These are phyloP conservation scores for Mormyrus iriodes DNA, from an alignment of 2,113 vertebrate genomes.

Conservation along the genomic window DNA sequence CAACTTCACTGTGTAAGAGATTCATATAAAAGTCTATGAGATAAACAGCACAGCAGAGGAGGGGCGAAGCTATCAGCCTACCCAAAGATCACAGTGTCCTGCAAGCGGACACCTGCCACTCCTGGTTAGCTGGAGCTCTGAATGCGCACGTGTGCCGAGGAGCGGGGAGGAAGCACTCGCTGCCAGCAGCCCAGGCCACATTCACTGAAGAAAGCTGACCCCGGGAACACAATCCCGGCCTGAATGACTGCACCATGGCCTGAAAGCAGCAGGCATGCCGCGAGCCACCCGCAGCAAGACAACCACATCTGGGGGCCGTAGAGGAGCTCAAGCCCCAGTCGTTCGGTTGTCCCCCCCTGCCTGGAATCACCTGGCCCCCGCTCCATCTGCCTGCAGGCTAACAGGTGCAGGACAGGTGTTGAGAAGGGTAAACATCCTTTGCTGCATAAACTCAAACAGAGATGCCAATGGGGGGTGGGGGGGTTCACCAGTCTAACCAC, in stretches of 20 bases:
- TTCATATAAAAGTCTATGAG: not conserved
- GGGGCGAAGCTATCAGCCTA: not conserved
- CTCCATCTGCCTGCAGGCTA: not conserved
- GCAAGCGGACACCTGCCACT: not conserved
- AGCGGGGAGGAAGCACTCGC: not conserved
- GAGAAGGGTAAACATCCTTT: not conserved
- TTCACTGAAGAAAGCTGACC: not conserved
- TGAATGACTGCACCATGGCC: not conserved
- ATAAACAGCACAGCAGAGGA: not conserved
- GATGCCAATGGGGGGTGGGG: not conserved
- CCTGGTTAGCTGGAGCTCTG: not conserved
- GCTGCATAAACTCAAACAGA: not conserved
- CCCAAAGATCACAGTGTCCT: not conserved
- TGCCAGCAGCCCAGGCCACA: not conserved
- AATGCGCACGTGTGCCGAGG: not conserved
- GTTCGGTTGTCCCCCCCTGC: not conserved
- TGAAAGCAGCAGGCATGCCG: not conserved
- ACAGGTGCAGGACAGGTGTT: too few relatives aligned
- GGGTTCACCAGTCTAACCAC: not conserved
- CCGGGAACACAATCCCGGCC: not conserved
- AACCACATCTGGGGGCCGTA: not conserved
- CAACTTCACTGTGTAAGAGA: not conserved
- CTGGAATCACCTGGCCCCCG: not conserved
- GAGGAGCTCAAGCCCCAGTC: not conserved
- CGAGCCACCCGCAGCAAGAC: not conserved